Conservation (phyloP, 2,797 vertebrate species). For the Vultur gryphus region DNA sequence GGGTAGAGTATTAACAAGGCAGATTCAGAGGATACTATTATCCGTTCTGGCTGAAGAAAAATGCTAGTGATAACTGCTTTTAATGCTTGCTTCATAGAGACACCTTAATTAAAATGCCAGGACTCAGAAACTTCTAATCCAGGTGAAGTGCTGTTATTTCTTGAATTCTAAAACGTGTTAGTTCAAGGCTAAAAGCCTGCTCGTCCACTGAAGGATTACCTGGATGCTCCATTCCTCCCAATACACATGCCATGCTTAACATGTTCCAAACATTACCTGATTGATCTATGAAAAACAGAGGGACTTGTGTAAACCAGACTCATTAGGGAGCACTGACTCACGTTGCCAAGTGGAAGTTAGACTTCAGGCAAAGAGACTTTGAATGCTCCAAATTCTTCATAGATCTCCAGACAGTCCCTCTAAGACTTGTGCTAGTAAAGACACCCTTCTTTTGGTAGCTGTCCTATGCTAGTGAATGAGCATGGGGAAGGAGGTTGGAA, state of each 20-base stretch:
- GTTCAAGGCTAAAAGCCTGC: not conserved
- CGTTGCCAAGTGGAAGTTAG: not conserved
- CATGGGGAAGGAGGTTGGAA: not conserved
- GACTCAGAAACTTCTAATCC: not conserved
- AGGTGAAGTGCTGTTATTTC: not conserved
- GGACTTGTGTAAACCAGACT: not conserved
- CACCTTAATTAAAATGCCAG: not conserved
- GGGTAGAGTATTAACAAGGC: not conserved
- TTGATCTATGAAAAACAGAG: not conserved
- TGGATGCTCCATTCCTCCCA: not conserved
- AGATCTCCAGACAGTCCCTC: not conserved
- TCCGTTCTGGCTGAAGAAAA: not conserved
- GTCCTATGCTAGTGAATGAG: not conserved
- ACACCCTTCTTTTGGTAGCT: not conserved
- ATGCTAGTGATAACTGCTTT: not conserved
- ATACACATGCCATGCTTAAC: rapidly evolving
- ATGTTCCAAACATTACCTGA: rapidly evolving
- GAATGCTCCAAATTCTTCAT: not conserved
- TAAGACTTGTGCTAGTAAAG: not conserved
- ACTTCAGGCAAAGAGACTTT: not conserved
- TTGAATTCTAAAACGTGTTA: not conserved
- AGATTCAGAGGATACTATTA: not conserved
- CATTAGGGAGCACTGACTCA: not conserved
- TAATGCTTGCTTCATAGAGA: not conserved
- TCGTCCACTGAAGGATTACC: not conserved